Base-by-base conservation (phyloP, 1,140 invertebrate genomes). In the Harpegnathos saltator region DNA sequence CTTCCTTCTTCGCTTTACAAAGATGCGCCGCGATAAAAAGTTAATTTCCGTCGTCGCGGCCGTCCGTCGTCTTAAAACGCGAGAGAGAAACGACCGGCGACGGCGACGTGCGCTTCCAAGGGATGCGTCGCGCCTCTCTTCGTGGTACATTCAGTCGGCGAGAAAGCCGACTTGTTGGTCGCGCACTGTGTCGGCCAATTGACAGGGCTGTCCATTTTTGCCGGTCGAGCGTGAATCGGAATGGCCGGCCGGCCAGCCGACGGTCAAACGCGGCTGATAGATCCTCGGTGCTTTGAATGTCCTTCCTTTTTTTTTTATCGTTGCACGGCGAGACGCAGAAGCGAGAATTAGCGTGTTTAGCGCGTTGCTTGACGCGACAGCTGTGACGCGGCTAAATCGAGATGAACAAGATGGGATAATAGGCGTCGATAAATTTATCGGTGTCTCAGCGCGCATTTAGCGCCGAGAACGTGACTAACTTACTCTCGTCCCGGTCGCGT, bases 371-470 rank as follows among this genome's bases (percentile, higher is more conserved):
- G 65, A 71, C 44, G 65, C 75, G 75, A 80, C 75, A 80, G 75
- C 75, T 80, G 75, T 80, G 75, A 80, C 54, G 24, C 50, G 65
- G 52, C 3, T 9, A 9, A 71, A 22, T 71, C 65, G 65, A 71
- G 75, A 80, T 71, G 75, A 80, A 80, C 75, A 80, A 80, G 75
- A 48, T 65, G 65, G 15, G 75, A 80, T 80, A 80, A 80, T 71
- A 33, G n/a, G 52, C 50, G 54, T 54, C 75, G 69, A 80, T 71
- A 71, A 80, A 78, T 78, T 78, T 50, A 69, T 17, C 7, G 52
- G 7, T 66, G 63, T 66, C 62, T 78, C 74, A 19, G 15, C 62
- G 72, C 54, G 65, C 33, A 11, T 80, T 80, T 22, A 48, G 9
- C n/a, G 52, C 75, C n/a, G 24, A 66, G 38, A 66, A 52, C 29